A percentile compares a stretch with the other conserved stretches of the same genome.
Conservation (phyloP, 2,888 invertebrate genomes). For the Eupithecia exiguata region DNA sequence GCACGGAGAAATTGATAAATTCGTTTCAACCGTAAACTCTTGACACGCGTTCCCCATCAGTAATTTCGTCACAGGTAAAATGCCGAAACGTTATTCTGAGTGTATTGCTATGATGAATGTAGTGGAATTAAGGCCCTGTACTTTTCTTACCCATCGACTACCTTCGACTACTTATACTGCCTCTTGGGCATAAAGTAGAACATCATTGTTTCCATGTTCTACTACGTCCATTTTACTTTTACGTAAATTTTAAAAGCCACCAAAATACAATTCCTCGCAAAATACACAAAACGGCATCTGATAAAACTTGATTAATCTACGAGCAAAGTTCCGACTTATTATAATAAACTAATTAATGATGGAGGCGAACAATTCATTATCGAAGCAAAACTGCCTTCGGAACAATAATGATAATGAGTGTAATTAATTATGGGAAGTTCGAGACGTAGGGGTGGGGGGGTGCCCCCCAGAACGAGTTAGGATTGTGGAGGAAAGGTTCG, state of each 20-base stretch:
- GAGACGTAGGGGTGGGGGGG: constrained; percentile 73
- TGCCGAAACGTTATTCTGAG: too few species aligned
- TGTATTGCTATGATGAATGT: too few species aligned
- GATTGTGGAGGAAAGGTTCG: constrained; percentile 39
- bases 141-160: too few species aligned
- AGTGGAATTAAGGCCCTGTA: not conserved
- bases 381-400: constrained; percentile 83
- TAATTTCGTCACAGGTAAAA: too few species aligned
- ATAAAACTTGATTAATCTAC: constrained; percentile 82
- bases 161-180: too few species aligned
- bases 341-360: constrained; percentile 85
- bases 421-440: constrained; percentile 84
- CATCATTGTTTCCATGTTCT: too few species aligned
- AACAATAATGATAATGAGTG: constrained; percentile 84
- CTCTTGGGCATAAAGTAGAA: too few species aligned
- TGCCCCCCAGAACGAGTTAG: constrained; percentile 43
- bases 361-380: constrained; percentile 83
- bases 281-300: constrained; percentile 58
- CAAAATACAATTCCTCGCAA: constrained; percentile 36
- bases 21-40: too few species aligned
- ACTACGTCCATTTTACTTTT: not conserved
- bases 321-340: constrained; percentile 78
- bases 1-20: too few species aligned
- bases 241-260: constrained; percentile 1
- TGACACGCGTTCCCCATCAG: too few species aligned